Evolutionary conservation across 2,113 vertebrate genomes (phyloP), one percentile per base, ranked within the genome.

Genomic region (Xiphophorus hellerii): DNA sequence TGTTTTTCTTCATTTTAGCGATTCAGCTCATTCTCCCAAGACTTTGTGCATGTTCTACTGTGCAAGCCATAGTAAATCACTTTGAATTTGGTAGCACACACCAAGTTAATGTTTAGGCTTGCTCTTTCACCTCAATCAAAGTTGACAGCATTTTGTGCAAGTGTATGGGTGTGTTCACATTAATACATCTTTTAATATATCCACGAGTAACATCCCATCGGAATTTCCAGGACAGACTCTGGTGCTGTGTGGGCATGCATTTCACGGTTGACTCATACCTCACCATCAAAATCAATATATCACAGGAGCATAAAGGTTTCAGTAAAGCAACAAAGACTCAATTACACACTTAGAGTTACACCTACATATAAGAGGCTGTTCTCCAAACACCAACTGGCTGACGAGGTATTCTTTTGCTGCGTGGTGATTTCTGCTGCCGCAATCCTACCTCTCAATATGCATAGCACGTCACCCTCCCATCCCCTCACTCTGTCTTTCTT

Each of bases 391-490:
- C 68, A 77, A 71, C 63, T 72, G 68, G 75, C 74, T 87, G 87
- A 89, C 72, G 84, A 84, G 73, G 78, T 88, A 73, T 87, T 87
- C 66, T 75, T 84, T 51, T 68, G 63, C 72, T 85, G 74, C 84
- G 62, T 66, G 65, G 61, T 80, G 78, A 84, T 76, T 79, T 77
- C 69, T 84, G 83, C 80, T 84, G 83, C 81, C 89, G 78, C 75
- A 86, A 88, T 85, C 76, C 80, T 79, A 44, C 54, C 72, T 82
- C 81, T 90, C 88, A 75, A 84, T 90, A 83, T 92, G 84, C 86
- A 89, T 58, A 70, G 61, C 77, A 77, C 86, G 86, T 86, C 83
- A 64, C 77, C 69, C 64, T 74, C 39, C 72, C 83, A 84, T 89
- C 84, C 69, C 60, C 69, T 78, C 81, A 62, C 78, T 79, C 74